Evolutionary conservation across 2,113 vertebrate species (phyloP).

Genomic region (Redunca redunca): DNA sequence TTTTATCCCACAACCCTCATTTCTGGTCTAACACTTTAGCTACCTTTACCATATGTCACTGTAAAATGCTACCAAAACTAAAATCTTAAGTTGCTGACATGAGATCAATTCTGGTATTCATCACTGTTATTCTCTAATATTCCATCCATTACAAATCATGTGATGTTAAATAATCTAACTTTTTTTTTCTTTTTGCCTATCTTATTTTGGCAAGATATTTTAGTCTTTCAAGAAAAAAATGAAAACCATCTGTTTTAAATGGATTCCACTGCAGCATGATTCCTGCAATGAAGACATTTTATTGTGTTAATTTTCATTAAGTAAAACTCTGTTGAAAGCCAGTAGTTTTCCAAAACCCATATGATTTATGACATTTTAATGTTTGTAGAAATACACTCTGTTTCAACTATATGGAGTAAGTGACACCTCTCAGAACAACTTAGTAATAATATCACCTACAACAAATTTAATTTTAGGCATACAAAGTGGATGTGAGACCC

Average conservation of each 20-base stretch:
- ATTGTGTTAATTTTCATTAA: conserved; percentile 83
- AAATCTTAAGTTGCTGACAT: conserved; percentile 74
- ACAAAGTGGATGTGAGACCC: neutral
- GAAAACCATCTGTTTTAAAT: conserved; percentile 79
- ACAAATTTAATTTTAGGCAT: conserved; percentile 68
- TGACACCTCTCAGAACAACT: conserved; percentile 64
- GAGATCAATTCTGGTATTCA: conserved; percentile 77
- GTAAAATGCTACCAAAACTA: conserved; percentile 76
- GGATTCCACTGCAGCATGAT: conserved; percentile 73
- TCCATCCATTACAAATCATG: conserved; percentile 74
- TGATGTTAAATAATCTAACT: conserved; percentile 77
- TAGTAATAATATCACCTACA: conserved; percentile 51
- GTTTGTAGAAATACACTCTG: conserved; percentile 67
- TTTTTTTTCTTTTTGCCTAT: conserved; percentile 67
- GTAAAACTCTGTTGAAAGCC: conserved; percentile 81
- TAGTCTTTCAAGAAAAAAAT: conserved; percentile 73
- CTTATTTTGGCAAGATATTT: conserved; percentile 77
- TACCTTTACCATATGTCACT: conserved; percentile 75
- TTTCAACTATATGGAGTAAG: conserved; percentile 72
- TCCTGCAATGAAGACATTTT: conserved; percentile 76
- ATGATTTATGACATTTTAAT: conserved; percentile 77
- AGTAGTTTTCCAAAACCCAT: conserved; percentile 79
- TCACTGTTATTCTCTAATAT: conserved; percentile 75
- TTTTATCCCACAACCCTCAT: conserved; percentile 12
- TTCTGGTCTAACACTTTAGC: conserved; percentile 67